Percentiles rank a stretch among this genome's conserved stretches.
These are phyloP conservation scores for Semotilus atromaculatus DNA, from an alignment of 2,797 vertebrate species.

Conservation along the genomic window DNA sequence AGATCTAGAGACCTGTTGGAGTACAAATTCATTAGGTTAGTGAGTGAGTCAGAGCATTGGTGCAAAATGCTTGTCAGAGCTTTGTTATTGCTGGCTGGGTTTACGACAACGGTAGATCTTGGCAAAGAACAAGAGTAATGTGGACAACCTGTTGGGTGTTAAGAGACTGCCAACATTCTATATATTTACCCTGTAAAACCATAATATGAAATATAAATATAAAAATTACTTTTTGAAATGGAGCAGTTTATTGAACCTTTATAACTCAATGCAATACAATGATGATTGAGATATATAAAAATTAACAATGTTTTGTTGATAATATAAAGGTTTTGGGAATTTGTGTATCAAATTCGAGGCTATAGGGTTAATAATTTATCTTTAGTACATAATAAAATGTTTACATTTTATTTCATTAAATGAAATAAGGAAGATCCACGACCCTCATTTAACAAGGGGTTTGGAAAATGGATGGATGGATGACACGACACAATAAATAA, in stretches of 20 bases:
- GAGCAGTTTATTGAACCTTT: background rate
- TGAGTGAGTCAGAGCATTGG: slow-evolving; percentile 6
- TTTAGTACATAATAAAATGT: background rate
- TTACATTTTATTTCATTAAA: background rate
- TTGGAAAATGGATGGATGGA: background rate
- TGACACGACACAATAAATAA: background rate
- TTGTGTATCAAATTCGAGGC: too few species aligned
- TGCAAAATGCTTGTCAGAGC: slow-evolving; percentile 13
- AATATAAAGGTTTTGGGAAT: background rate
- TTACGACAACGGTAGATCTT: background rate
- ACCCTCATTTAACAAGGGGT: background rate
- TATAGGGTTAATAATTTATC: background rate
- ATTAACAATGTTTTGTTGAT: background rate
- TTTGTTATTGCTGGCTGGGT: slow-evolving; percentile 9
- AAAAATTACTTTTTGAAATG: background rate
- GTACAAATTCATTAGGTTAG: slow-evolving; percentile 4
- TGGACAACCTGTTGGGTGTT: background rate
- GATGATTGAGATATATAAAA: background rate
- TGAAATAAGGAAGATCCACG: background rate
- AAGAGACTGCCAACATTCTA: background rate
- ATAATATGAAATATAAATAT: background rate
- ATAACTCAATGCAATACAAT: background rate
- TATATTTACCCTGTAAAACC: background rate
- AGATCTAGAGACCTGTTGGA: background rate
- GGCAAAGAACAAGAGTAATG: background rate